phyloP scores from a whole-genome alignment of 2,888 invertebrate genomes.

The Ectemnius lituratus region DNA sequence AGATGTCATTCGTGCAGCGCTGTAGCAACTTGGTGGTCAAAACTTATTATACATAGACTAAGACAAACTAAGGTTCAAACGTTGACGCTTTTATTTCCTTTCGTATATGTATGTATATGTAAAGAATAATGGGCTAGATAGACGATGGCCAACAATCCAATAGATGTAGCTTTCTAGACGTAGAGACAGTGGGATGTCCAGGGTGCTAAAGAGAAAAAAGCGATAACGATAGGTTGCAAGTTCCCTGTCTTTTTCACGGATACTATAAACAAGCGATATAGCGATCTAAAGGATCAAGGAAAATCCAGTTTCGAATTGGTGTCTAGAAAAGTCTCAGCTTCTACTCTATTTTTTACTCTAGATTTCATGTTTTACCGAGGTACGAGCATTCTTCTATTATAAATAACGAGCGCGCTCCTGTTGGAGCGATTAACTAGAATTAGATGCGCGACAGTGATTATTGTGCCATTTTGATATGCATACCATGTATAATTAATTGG shows the following conservation, averaged over 20 bases:
- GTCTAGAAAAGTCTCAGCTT: conserved; percentile 58
- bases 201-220: neutral
- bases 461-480: conserved; percentile 49
- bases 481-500: conserved; percentile 40
- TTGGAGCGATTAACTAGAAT: conserved; percentile 30
- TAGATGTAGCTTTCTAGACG: neutral
- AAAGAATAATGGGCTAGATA: neutral
- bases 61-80: neutral
- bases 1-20: too few species aligned
- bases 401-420: conserved; percentile 24
- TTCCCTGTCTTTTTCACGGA: neutral
- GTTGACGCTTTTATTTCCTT: neutral
- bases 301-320: conserved; percentile 45
- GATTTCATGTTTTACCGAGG: conserved; percentile 48
- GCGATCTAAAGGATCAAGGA: conserved; percentile 40
- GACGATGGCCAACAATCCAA: neutral
- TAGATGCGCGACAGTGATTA: conserved; percentile 45
- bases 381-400: conserved; percentile 43
- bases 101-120: neutral
- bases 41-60: too few species aligned
- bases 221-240: neutral
- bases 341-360: conserved; percentile 60
- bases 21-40: too few species aligned
- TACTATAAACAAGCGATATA: neutral
- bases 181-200: neutral